phyloP scores from a whole-genome alignment of 1,140 invertebrate species.

The Hetaerina americana region DNA sequence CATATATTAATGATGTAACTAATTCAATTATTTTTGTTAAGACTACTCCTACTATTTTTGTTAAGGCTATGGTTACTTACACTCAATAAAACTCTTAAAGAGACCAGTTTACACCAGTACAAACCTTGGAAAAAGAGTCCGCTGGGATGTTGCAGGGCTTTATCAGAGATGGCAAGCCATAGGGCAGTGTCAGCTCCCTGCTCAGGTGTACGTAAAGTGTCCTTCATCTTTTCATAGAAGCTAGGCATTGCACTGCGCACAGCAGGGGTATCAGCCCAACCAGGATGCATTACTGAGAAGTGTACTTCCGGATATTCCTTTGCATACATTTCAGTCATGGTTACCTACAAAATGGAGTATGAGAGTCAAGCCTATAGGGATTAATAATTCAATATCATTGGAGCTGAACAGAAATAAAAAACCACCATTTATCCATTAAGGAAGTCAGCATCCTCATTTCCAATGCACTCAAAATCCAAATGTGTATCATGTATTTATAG shows the following conservation, averaged over 20 bases:
- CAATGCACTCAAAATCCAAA: no score
- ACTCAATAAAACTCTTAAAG: neutral
- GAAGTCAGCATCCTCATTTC: no score
- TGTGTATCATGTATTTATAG: no score
- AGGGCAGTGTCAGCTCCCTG: constrained; percentile 38
- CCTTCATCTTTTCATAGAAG: constrained; percentile 35
- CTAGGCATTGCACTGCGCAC: constrained; percentile 32
- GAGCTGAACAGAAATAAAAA: no score
- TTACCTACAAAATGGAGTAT: no score
- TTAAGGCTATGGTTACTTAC: neutral
- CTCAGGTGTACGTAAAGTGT: constrained; percentile 28
- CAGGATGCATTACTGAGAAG: constrained; percentile 37
- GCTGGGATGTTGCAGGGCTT: constrained; percentile 23
- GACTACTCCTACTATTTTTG: neutral
- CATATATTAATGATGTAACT: neutral
- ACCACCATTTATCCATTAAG: no score
- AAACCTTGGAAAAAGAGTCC: constrained; percentile 36
- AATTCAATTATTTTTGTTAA: neutral
- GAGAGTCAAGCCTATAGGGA: no score
- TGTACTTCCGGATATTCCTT: constrained; percentile 30
- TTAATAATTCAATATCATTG: no score
- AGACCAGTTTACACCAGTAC: neutral
- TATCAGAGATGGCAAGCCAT: constrained; percentile 34
- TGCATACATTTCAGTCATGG: constrained; percentile 34
- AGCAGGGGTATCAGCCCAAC: constrained; percentile 38